Evolutionary conservation across 2,888 invertebrate genomes (phyloP), one percentile per base, ranked within the genome.

Genomic region (Hyposoter didymator): DNA sequence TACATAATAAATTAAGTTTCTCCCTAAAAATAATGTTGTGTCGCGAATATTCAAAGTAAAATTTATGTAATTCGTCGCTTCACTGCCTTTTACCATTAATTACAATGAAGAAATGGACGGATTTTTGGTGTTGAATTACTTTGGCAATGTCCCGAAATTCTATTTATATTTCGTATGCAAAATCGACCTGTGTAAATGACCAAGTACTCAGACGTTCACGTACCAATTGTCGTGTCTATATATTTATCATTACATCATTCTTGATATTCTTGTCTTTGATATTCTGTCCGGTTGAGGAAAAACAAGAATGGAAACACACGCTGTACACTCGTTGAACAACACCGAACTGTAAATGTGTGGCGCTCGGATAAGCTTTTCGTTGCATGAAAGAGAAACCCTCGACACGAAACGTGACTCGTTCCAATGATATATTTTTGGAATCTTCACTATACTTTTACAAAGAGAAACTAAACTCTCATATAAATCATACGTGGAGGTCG

Each of bases 251-350:
- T 70, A 32, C 45, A 14, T 70, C 73, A 70, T 70, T 75, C 49
- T 74, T 79, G 79, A 79, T 79, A 84, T 79, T 84, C 69, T 47
- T n/a, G n/a, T 70, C 79, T 62, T 74, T 79, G 79, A 79, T 79
- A 84, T 79, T 84, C 69, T 47, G 32, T n/a, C 43, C 59, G 10
- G 17, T 12, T 19, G 19, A 62, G 69, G 64, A 76, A 17, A 64
- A 70, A 75, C 35, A 70, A 70, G 75, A 52, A 66, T 59, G 22
- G 6, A 45, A 28, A 52, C 35, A 52, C 22, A 52, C 22, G 17
- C 49, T 78, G 64, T 52, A 74, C 82, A 70, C 69, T 49, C 62
- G 76, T 64, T 76, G 45, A 17, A 35, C 49, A 55, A 39, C 22
- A 80, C 43, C 49, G 69, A 64, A 78, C 67, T 45, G 55, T 49